phyloP scores from a whole-genome alignment of 1,140 invertebrate species.

The Triops cancriformis region DNA sequence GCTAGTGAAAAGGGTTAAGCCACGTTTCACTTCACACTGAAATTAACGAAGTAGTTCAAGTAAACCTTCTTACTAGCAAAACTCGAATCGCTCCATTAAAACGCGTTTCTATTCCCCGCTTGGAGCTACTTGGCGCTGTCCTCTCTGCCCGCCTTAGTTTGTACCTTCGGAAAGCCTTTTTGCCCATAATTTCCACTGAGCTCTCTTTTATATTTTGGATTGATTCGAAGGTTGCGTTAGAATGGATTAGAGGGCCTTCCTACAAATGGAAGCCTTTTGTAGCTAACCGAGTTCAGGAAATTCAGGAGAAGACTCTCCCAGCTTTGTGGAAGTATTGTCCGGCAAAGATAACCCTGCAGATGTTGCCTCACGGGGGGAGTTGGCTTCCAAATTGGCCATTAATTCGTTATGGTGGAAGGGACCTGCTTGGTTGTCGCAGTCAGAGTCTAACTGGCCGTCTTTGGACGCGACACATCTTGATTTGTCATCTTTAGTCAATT shows the following conservation, averaged over 20 bases:
- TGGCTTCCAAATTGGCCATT: neutral
- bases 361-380: slow-evolving; percentile 31
- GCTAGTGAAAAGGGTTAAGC: neutral
- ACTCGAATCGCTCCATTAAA: too few species aligned
- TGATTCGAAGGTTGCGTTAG: slow-evolving; percentile 39
- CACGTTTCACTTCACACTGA: neutral
- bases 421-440: slow-evolving; percentile 23
- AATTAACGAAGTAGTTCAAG: neutral
- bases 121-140: neutral
- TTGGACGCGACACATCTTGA: too few species aligned
- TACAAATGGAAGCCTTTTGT: slow-evolving; percentile 38
- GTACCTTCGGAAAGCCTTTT: neutral
- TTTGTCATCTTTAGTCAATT: too few species aligned
- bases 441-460: neutral
- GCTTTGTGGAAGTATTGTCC: slow-evolving; percentile 32
- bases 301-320: slow-evolving; percentile 32
- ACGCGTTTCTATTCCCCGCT: neutral
- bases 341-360: slow-evolving; percentile 35
- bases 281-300: slow-evolving; percentile 38
- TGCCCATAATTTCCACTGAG: neutral
- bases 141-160: neutral
- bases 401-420: slow-evolving; percentile 22
- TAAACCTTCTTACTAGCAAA: neutral
- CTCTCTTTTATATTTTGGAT: slow-evolving; percentile 26
- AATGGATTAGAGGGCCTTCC: slow-evolving; percentile 36